Evolutionary conservation across 2,797 vertebrate genomes (phyloP), one percentile per base, ranked within the genome.

Genomic region (Knipowitschia caucasica): DNA sequence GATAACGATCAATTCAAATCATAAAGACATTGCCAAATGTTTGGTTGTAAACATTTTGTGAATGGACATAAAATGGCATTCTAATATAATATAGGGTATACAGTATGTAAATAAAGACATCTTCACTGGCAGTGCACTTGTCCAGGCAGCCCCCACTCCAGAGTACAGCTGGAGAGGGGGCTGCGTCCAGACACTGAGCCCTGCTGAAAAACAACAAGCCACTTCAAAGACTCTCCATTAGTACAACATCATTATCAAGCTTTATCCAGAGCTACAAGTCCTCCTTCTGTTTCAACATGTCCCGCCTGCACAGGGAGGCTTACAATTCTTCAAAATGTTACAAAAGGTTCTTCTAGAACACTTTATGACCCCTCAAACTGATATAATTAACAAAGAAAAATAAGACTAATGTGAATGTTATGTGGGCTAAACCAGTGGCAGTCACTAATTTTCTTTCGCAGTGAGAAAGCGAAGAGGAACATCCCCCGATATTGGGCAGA

Each of bases 201-300:
- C 63, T 67, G 69, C 44, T 70, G 71, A 64, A 74, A 78, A 81
- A 77, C 67, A 83, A 81, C 80, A 79, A 66, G 39, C 67, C 64
- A 85, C 84, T 86, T 89, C 81, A 89, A 89, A 89, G 74, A 36
- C 64, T 58, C 55, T 73, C 69, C 78, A 75, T 21, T 36, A 38
- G 54, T 67, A 67, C 61, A 81, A 78, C 73, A 77, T 53, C 58
- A 75, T 73, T 71, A 87, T 77, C 74, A 70, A 69, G 69, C 70
- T 71, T 77, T 53, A 77, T 77, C 65, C 72, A 58, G 56, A 82
- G 59, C 45, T 43, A 59, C 2, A 24, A 71, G 63, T 77, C 77
- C 70, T 73, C 80, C 78, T 71, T 67, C 62, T 11, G 18, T 62
- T 53, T 47, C 62, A 62, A 61, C 69, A 76, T 78, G 62, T 63